Base-by-base conservation (phyloP, 2,113 vertebrate genomes). In the Microcebus murinus region DNA sequence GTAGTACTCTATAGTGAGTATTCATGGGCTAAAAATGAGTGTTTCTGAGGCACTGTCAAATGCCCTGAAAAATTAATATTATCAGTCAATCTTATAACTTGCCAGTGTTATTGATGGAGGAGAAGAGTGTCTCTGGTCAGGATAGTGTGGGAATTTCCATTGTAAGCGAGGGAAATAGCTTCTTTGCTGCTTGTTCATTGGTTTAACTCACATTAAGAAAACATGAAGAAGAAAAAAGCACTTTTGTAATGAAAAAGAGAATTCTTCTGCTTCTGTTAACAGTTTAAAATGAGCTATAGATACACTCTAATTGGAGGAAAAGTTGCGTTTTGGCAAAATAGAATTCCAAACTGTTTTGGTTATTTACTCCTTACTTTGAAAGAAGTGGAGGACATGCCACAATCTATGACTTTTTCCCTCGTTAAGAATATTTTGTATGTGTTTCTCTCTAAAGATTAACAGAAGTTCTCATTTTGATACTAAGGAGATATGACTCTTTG, bases 171-270 rank as follows among this genome's bases (percentile, higher is more conserved):
- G 36, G 8, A 4, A 86, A 61, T 27, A 45, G 29, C 31, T 45
- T 83, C 52, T 80, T 79, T 87, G 23, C 10, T 87, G 3, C 20
- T 39, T 87, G 14, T 90, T 23, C 15, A 36, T 5, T 90, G 31
- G 34, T 48, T 45, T 57, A 90, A 3, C 68, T 76, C 84, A 70
- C 21, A 17, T 74, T 29, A 17, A 61, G 87, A 76, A 94, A 93
- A 85, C 6, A 8, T 70, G 25, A 25, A 68, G 91, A 73, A 34
- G 50, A 55, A 83, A 95, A 82, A 50, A 15, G 1, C 2, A 10
- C n/a, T 25, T 94, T 73, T 87, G 36, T 83, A 90, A 36, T 86
- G 34, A 91, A 52, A 81, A 93, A 87, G 52, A 20, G 45, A 80
- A 7, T 50, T 90, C 17, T 42, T 34, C 27, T 25, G 50, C 61